Evolutionary conservation across 2,888 invertebrate species (phyloP).

Genomic region (Microdon myrmicae): DNA sequence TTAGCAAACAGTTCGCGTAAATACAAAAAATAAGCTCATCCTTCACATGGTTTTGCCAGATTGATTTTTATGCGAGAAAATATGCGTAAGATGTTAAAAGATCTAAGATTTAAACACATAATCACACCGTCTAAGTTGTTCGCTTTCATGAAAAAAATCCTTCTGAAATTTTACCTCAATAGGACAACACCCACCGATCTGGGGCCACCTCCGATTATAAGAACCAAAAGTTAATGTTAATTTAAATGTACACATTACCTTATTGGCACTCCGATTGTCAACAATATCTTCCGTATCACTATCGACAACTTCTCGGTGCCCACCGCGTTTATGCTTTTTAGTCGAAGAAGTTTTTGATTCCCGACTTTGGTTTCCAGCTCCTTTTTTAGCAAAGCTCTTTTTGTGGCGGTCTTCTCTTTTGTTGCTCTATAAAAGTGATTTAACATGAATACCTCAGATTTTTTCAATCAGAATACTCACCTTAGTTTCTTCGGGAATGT

Average conservation of each 20-base stretch:
- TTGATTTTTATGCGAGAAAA: too few relatives aligned
- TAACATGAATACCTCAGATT: neutral
- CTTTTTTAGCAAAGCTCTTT: slow-evolving; percentile 89
- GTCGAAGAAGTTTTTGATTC: slow-evolving; percentile 95
- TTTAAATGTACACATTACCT: too few relatives aligned
- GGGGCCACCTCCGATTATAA: too few relatives aligned
- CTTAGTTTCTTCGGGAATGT: slow-evolving; percentile 65
- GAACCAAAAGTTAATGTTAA: too few relatives aligned
- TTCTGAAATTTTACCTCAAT: too few relatives aligned
- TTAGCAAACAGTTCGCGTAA: too few relatives aligned
- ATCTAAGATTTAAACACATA: too few relatives aligned
- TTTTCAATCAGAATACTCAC: slow-evolving; percentile 15
- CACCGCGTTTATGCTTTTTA: slow-evolving; percentile 77
- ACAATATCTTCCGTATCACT: slow-evolving; percentile 77
- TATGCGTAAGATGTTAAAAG: too few relatives aligned
- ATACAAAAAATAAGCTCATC: too few relatives aligned
- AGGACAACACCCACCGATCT: neutral
- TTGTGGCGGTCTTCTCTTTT: slow-evolving; percentile 88
- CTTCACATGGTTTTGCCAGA: too few relatives aligned
- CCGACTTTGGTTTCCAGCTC: slow-evolving; percentile 91
- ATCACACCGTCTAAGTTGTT: too few relatives aligned
- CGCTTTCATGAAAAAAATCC: too few relatives aligned
- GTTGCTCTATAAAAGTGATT: slow-evolving; percentile 70
- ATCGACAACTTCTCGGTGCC: slow-evolving; percentile 70
- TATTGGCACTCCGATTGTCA: slow-evolving; percentile 8